These are phyloP conservation scores for Lottia gigantea DNA, from an alignment of 2,888 invertebrate species.

Conservation along the genomic window DNA sequence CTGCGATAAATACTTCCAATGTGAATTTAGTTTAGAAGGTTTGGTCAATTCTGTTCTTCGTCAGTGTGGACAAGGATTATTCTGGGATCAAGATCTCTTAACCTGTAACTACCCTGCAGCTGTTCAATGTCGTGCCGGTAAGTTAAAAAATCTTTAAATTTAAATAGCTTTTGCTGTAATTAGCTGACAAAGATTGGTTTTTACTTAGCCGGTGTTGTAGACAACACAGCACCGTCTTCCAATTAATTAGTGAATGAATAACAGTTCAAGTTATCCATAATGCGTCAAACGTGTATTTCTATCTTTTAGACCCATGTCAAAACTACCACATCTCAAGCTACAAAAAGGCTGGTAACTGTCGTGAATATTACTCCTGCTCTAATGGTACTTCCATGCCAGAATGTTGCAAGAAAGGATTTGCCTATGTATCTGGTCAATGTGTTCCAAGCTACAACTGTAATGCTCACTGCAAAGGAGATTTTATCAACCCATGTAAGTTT, in stretches of 20 bases:
- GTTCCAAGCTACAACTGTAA: slow-evolving; percentile 31
- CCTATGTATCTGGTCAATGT: slow-evolving; percentile 38
- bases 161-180: background rate
- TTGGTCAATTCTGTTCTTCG: slow-evolving; percentile 21
- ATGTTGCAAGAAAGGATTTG: slow-evolving; percentile 44
- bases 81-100: slow-evolving; percentile 34
- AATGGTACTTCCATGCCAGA: slow-evolving; percentile 35
- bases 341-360: slow-evolving; percentile 34
- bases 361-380: slow-evolving; percentile 46
- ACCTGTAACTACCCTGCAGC: slow-evolving; percentile 27
- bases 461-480: slow-evolving; percentile 27
- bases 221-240: background rate
- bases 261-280: too few species aligned
- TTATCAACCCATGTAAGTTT: slow-evolving; percentile 12
- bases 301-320: background rate
- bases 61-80: slow-evolving; percentile 33
- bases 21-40: slow-evolving; percentile 26
- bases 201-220: background rate
- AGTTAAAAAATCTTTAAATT: slow-evolving; percentile 4
- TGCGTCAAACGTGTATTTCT: background rate
- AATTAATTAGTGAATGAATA: too few species aligned
- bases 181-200: background rate
- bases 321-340: background rate
- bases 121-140: slow-evolving; percentile 29
- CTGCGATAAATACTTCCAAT: slow-evolving; percentile 35